phyloP scores from a whole-genome alignment of 2,888 invertebrate species.

The Xestia ashworthii region DNA sequence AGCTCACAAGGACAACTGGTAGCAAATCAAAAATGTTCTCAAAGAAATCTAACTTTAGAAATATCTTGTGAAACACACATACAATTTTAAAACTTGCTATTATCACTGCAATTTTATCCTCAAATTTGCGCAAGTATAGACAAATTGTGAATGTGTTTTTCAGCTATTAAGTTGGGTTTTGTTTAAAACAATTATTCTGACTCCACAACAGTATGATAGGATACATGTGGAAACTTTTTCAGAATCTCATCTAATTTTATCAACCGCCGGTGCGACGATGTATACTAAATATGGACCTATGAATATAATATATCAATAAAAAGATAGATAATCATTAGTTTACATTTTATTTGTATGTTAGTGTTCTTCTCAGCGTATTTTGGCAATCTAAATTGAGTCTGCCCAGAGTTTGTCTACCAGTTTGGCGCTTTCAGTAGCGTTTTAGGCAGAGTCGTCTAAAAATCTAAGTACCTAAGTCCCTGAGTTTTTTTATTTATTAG shows the following conservation, averaged over 20 bases:
- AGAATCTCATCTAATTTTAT: not conserved
- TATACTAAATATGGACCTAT: not conserved
- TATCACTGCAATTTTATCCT: slow-evolving; percentile 21
- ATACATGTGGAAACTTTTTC: not conserved
- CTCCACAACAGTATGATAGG: not conserved
- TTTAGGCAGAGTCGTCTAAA: not conserved
- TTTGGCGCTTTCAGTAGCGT: not conserved
- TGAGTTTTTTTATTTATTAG: not conserved
- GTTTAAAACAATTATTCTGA: not conserved
- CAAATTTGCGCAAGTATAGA: not conserved
- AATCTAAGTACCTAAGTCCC: not conserved
- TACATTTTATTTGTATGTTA: too few relatives aligned
- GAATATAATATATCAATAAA: too few relatives aligned
- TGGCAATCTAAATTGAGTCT: not conserved
- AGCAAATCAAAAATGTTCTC: slow-evolving; percentile 33
- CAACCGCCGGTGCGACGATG: not conserved
- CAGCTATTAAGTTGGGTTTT: not conserved
- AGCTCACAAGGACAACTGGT: slow-evolving; percentile 53
- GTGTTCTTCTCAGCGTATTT: not conserved
- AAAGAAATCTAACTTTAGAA: slow-evolving; percentile 36
- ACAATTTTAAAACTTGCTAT: slow-evolving; percentile 30
- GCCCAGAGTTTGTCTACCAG: too few relatives aligned
- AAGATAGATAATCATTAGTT: too few relatives aligned
- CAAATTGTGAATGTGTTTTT: not conserved
- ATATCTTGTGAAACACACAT: slow-evolving; percentile 23